A percentile compares a stretch with the other conserved stretches of the same genome.
phyloP scores from a whole-genome alignment of 1,140 invertebrate species.

The Pentalonia nigronervosa region DNA sequence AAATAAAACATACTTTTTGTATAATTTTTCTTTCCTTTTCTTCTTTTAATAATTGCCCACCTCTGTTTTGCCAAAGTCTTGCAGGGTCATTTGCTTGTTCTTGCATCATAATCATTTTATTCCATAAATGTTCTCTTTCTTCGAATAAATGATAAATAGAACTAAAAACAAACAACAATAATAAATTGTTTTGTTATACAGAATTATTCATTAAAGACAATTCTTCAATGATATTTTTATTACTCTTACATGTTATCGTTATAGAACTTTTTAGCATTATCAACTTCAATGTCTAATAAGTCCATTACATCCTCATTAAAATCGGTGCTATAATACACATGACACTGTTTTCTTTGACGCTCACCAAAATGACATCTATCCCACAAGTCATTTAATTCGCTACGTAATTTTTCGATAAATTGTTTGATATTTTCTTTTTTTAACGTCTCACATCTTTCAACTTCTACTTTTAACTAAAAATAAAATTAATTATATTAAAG shows the following conservation, averaged over 20 bases:
- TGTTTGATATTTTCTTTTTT: slow-evolving; percentile 59
- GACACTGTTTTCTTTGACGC: slow-evolving; percentile 48
- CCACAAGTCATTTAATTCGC: slow-evolving; percentile 58
- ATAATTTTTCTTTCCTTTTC: slow-evolving; percentile 60
- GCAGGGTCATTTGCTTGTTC: slow-evolving; percentile 57
- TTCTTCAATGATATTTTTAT: neutral
- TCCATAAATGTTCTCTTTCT: slow-evolving; percentile 59
- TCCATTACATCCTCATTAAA: slow-evolving; percentile 59
- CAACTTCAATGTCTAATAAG: slow-evolving; percentile 58
- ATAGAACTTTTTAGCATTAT: slow-evolving; percentile 57
- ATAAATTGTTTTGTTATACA: neutral
- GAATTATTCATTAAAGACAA: neutral
- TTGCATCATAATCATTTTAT: slow-evolving; percentile 58
- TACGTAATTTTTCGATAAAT: slow-evolving; percentile 56
- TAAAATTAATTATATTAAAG: neutral
- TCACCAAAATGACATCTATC: slow-evolving; percentile 58
- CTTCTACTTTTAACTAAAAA: slow-evolving; percentile 57
- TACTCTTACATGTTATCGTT: slow-evolving; percentile 57
- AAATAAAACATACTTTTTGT: slow-evolving; percentile 58
- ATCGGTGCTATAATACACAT: slow-evolving; percentile 39
- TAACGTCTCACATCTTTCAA: slow-evolving; percentile 58
- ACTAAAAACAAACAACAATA: slow-evolving; percentile 28
- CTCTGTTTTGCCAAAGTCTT: slow-evolving; percentile 60
- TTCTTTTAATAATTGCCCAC: slow-evolving; percentile 60
- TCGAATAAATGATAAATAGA: slow-evolving; percentile 57